Evolutionary conservation across 1,140 invertebrate genomes (phyloP).

Genomic region (Chironomus tepperi): DNA sequence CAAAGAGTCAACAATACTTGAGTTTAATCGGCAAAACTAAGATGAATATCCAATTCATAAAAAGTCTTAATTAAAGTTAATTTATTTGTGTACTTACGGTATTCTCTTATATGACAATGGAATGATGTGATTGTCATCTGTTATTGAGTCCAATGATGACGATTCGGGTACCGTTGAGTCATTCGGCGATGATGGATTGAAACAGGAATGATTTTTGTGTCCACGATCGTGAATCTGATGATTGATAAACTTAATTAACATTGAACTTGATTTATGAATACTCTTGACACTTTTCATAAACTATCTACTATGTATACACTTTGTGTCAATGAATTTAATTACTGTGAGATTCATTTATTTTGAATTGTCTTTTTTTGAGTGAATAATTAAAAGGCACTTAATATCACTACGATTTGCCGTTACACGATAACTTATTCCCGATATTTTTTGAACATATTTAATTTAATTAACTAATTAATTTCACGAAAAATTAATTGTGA

Average conservation of each 20-base stretch:
- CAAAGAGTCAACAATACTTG: not conserved
- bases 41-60: not conserved
- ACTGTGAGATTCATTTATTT: not conserved
- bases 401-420: not conserved
- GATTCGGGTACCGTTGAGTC: not conserved
- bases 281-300: not conserved
- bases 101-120: not conserved
- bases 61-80: not conserved
- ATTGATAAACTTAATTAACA: not conserved
- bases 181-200: not conserved
- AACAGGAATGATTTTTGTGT: not conserved
- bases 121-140: not conserved
- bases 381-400: not conserved
- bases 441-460: too few species aligned
- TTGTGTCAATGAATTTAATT: not conserved
- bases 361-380: not conserved
- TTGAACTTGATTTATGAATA: constrained; percentile 1
- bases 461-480: too few species aligned
- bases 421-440: not conserved
- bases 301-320: not conserved
- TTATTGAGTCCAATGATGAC: not conserved
- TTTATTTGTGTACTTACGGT: not conserved
- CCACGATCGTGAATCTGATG: not conserved
- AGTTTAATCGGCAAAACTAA: not conserved
- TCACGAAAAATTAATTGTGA: too few species aligned